phyloP scores from a whole-genome alignment of 1,140 invertebrate genomes.

The Mactra quadrangularis region DNA sequence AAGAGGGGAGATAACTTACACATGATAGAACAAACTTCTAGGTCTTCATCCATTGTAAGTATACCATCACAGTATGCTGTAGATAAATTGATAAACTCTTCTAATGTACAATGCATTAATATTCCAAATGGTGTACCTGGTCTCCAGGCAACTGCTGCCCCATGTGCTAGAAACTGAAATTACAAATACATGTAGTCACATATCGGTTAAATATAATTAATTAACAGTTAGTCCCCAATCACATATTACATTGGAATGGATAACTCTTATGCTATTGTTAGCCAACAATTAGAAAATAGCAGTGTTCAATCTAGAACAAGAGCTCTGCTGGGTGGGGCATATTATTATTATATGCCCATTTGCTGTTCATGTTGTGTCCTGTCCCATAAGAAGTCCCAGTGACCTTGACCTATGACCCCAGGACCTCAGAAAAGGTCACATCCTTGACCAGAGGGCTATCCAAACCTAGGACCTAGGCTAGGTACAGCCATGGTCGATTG shows the following conservation, averaged over 20 bases:
- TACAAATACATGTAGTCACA: not conserved
- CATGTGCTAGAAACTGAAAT: conserved; percentile 73
- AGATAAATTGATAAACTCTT: conserved; percentile 69
- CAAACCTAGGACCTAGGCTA: no score
- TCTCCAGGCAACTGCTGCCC: conserved; percentile 77
- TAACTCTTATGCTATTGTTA: not conserved
- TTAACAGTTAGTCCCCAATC: not conserved
- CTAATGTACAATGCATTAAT: conserved; percentile 72
- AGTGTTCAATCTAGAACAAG: no score
- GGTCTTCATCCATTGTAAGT: conserved; percentile 73
- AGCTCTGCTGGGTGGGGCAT: no score
- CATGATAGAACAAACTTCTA: conserved; percentile 69
- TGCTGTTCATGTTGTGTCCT: no score
- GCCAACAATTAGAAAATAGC: no score
- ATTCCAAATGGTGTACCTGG: conserved; percentile 77
- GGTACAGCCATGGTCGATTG: no score
- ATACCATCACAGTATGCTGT: conserved; percentile 72
- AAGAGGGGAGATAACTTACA: no score
- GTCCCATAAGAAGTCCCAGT: no score
- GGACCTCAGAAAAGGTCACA: no score
- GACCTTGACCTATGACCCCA: no score
- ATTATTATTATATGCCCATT: no score
- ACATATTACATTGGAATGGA: not conserved
- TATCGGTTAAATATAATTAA: not conserved
- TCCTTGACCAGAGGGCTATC: no score